These are phyloP conservation scores for Ophion costatus DNA, from an alignment of 2,888 invertebrate genomes.

Conservation along the genomic window DNA sequence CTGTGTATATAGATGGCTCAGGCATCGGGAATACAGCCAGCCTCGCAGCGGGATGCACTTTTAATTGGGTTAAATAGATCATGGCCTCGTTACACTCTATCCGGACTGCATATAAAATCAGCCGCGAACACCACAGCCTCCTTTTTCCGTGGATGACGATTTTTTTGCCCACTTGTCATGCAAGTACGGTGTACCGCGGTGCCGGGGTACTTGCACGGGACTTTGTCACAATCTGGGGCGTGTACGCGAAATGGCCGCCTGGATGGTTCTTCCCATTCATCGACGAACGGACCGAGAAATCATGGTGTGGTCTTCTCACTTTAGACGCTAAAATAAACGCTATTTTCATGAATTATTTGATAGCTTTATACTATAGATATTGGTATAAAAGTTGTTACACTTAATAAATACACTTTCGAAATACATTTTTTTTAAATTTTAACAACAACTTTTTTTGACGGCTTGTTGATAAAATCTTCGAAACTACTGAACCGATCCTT, in stretches of 20 bases:
- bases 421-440: no score
- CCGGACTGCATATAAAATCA: conserved; percentile 3
- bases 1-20: conserved; percentile 1
- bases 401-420: no score
- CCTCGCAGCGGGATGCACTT: conserved; percentile 59
- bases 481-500: no score
- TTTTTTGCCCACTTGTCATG: background rate
- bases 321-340: no score
- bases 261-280: no score
- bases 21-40: conserved; percentile 30
- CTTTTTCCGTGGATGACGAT: background rate
- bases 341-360: no score
- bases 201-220: background rate
- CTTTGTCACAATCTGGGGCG: conserved; percentile 2
- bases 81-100: conserved; percentile 47
- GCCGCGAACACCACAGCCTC: background rate
- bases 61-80: conserved; percentile 65
- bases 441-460: no score
- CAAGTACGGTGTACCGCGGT: background rate
- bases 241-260: background rate
- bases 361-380: no score
- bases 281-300: no score
- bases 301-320: no score
- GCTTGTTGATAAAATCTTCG: no score
- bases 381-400: no score